Base-by-base conservation (phyloP, 2,888 invertebrate genomes). In the Branchellion lobata region DNA sequence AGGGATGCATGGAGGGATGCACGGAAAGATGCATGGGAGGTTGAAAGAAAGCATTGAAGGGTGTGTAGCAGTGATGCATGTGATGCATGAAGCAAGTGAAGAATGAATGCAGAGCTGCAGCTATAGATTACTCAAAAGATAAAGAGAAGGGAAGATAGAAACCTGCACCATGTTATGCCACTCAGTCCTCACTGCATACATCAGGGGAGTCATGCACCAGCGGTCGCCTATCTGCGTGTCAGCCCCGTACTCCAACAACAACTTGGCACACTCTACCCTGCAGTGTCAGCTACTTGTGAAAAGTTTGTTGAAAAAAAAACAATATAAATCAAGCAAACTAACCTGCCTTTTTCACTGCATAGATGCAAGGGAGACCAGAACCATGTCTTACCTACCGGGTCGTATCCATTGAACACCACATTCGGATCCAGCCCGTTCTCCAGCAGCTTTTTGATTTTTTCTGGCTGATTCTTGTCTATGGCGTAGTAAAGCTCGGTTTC, bases 171-270 rank as follows among this genome's bases (percentile, higher is more conserved):
- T 82, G 24, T 85, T 83, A 24, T 80, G 80, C 80, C 84, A 83
- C 77, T 84, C 82, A 8, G 83, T 82, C 3, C 81, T 77, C 3
- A 85, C 82, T 73, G 84, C 84, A 69, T 84, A 84, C 84, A 85
- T 84, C 29, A 86, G 82, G 0, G 86, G 86, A 0, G 85, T 84
- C 81, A 85, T 85, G 14, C 85, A 84, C 86, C 85, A 86, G 14
- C 84, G 83, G 81, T 85, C 86, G 34, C 84, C 82, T 1, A 83
- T 82, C 34, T 82, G 79, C 21, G 78, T 79, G 33, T 80, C 69
- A 27, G 81, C 81, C 21, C 81, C 81, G 14, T 77, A 75, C 21
- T 79, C 78, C 34, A 83, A 79, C 0, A 83, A 80, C n/a, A 81
- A 29, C 36, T 74, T 76, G 24, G 82, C 81, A 75, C 82, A 82